Conservation (phyloP, 2,888 invertebrate species). For the Selenia dentaria region DNA sequence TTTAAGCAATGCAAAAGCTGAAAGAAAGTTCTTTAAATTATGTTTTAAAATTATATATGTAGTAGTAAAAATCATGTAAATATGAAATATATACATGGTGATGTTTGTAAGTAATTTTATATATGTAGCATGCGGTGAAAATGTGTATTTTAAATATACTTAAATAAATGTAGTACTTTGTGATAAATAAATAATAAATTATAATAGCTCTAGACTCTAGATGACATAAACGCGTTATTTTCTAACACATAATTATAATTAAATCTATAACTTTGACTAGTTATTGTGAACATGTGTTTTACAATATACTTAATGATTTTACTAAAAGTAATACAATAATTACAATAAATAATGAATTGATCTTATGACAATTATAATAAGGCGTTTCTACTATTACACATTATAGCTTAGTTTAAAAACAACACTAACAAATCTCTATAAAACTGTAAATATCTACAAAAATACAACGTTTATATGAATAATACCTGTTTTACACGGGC, state of each 20-base stretch:
- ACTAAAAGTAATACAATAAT: too few relatives aligned
- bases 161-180: background rate
- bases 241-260: background rate
- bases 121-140: slow-evolving; percentile 5
- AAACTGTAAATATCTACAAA: slow-evolving; percentile 26
- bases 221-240: background rate
- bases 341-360: too few relatives aligned
- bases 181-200: background rate
- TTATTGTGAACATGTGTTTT: background rate
- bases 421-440: slow-evolving; percentile 9
- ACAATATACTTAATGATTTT: background rate
- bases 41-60: too few relatives aligned
- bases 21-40: slow-evolving; percentile 9
- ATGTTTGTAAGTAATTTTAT: background rate
- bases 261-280: background rate
- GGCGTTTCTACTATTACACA: slow-evolving; percentile 7
- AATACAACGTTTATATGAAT: slow-evolving; percentile 30
- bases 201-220: slow-evolving; percentile 1
- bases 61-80: too few relatives aligned
- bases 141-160: background rate
- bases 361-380: too few relatives aligned
- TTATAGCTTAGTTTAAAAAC: slow-evolving; percentile 3
- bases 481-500: slow-evolving; percentile 31
- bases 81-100: background rate
- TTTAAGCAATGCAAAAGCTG: slow-evolving; percentile 6